Percentiles rank a stretch among this genome's conserved stretches.
Evolutionary conservation across 1,140 invertebrate genomes (phyloP).

Genomic region (Euwallacea similis): DNA sequence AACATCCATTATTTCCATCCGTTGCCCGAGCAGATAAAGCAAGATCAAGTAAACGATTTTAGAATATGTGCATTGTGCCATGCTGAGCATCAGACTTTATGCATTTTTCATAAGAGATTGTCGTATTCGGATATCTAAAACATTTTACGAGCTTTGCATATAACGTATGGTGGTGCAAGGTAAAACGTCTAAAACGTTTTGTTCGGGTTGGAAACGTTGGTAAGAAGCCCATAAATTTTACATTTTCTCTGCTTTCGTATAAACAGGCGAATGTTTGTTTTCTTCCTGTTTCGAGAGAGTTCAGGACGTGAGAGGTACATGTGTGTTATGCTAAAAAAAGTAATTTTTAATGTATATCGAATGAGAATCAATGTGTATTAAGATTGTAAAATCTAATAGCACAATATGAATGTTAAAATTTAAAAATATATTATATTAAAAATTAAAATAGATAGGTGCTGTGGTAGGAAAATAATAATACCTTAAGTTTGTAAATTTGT

Average conservation of each 20-base stretch:
- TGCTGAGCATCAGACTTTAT: conserved; percentile 18
- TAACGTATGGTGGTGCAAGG: conserved; percentile 8
- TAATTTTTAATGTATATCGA: too few relatives aligned
- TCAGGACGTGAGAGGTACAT: too few relatives aligned
- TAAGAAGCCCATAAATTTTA: conserved; percentile 19
- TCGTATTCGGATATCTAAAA: conserved; percentile 19
- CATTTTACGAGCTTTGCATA: conserved; percentile 25
- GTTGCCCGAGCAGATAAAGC: conserved; percentile 11
- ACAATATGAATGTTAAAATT: not conserved
- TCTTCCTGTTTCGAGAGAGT: not conserved
- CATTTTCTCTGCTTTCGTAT: conserved; percentile 16
- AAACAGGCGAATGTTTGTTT: conserved; percentile 1
- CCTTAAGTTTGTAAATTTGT: too few relatives aligned
- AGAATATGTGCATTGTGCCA: conserved; percentile 13
- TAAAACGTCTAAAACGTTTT: conserved; percentile 17
- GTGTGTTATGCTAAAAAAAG: too few relatives aligned
- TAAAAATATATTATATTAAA: not conserved
- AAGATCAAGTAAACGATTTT: conserved; percentile 15
- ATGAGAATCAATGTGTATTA: too few relatives aligned
- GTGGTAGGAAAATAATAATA: too few relatives aligned
- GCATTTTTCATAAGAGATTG: conserved; percentile 27
- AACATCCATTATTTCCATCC: conserved; percentile 5
- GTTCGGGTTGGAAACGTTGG: conserved; percentile 3
- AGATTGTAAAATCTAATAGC: too few relatives aligned
- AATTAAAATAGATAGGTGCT: too few relatives aligned